These are phyloP conservation scores for Aphaenogaster floridana DNA, from an alignment of 1,140 invertebrate species.

Conservation along the genomic window DNA sequence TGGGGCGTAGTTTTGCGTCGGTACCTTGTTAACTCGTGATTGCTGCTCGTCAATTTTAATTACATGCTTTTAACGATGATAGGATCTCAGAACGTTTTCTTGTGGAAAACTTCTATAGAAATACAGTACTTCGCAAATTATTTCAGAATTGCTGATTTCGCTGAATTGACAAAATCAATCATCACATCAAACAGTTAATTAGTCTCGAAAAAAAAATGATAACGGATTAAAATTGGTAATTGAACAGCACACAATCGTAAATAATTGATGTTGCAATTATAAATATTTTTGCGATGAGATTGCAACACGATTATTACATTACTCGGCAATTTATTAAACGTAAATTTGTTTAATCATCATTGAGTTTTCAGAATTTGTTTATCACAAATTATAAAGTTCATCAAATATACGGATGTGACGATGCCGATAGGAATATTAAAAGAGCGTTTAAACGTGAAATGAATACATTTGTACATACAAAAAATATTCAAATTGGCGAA, in stretches of 20 bases:
- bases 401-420: conserved; percentile 20
- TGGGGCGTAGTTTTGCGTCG: conserved; percentile 6
- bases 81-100: conserved; percentile 37
- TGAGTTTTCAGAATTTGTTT: conserved; percentile 57
- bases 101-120: conserved; percentile 28
- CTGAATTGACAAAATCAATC: conserved; percentile 24
- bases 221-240: conserved; percentile 39
- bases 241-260: conserved; percentile 14
- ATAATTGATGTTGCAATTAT: conserved; percentile 51
- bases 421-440: conserved; percentile 27
- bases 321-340: conserved; percentile 42
- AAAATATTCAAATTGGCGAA: background rate
- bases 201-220: conserved; percentile 1
- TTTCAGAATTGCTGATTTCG: conserved; percentile 17
- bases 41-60: conserved; percentile 62
- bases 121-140: background rate
- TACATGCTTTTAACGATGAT: conserved; percentile 52
- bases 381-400: conserved; percentile 52
- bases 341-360: conserved; percentile 51
- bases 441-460: conserved; percentile 1
- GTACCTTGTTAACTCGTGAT: conserved; percentile 57
- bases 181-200: conserved; percentile 36
- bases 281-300: conserved; percentile 24
- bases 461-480: conserved; percentile 8
- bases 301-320: conserved; percentile 31